phyloP scores from a whole-genome alignment of 2,113 vertebrate genomes.

The Ammodytes marinus region DNA sequence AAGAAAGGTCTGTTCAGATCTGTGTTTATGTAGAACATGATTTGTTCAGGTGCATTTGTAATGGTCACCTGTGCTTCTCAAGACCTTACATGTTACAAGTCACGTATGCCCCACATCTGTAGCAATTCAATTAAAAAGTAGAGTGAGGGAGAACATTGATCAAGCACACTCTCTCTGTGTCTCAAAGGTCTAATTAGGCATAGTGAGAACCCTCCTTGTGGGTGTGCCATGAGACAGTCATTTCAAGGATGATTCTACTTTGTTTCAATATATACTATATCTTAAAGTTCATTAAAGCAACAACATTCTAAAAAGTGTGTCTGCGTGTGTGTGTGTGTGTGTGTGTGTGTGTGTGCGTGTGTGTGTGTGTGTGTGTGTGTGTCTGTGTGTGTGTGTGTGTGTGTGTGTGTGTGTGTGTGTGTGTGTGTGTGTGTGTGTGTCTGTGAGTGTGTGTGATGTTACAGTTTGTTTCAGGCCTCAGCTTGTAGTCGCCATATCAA shows the following conservation, averaged over 20 bases:
- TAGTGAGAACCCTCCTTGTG: constrained; percentile 8
- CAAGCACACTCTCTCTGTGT: background rate
- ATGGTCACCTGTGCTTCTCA: background rate
- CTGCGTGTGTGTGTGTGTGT: too few relatives aligned
- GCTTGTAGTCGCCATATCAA: background rate
- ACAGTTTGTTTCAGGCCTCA: background rate
- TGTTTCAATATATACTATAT: background rate
- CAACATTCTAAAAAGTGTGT: background rate
- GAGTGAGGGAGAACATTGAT: background rate
- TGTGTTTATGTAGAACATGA: background rate
- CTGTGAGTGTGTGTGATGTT: too few relatives aligned
- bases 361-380: too few relatives aligned
- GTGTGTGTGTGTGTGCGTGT: too few relatives aligned
- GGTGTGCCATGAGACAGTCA: background rate
- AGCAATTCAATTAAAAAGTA: background rate
- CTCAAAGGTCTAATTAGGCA: constrained; percentile 20
- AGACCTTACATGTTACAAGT: background rate
- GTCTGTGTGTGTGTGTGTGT: too few relatives aligned
- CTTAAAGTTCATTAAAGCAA: background rate
- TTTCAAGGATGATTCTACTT: background rate
- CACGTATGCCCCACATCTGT: background rate
- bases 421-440: too few relatives aligned
- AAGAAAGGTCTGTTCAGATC: too few relatives aligned
- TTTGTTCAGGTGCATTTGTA: background rate
- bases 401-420: too few relatives aligned